Evolutionary conservation across 2,113 vertebrate species (phyloP), one percentile per base, ranked within the genome.

Genomic region (Rhinopithecus roxellana): DNA sequence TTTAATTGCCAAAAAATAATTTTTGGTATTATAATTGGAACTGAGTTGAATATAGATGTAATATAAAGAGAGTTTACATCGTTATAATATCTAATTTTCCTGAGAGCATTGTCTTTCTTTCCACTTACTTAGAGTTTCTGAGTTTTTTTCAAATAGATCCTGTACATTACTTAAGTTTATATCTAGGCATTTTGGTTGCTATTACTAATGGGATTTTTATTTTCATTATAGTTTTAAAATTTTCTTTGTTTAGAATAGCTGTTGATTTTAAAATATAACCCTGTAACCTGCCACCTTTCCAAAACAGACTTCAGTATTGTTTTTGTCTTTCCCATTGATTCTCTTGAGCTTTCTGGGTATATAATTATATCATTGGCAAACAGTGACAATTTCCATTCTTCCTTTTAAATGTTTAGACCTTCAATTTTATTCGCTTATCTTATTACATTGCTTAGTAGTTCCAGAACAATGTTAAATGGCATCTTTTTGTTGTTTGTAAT

Each of bases 231-330:
- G 52, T 85, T 95, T 89, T 78, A 55, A 94, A 78, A 69, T 89
- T 84, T 59, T 84, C 90, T 97, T 89, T 93, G n/a, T 61, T 16
- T 86, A 79, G 72, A 85, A 57, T 69, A 87, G 32, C 55, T 89
- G 38, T 78, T 86, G 30, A 48, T 32, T 87, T 88, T 80, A 64
- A 45, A 86, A 38, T 55, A 40, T 82, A 80, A 48, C 85, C 64
- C 72, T 70, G 1, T 35, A 84, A 90, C 4, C 22, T 17, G 27
- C 67, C 18, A 6, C 67, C 93, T 78, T 81, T 48, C 85, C 64
- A 55, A 82, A 64, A 86, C 67, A 95, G 17, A 61, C 23, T 81
- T 92, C 64, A 48, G 0, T 61, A 40, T 35, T 30, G 17, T 80
- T 94, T 82, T 18, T 78, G 35, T 22, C 74, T 45, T 27, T 32